phyloP scores from a whole-genome alignment of 92 coral and sea anemone genomes.

The Actinernus sp. region DNA sequence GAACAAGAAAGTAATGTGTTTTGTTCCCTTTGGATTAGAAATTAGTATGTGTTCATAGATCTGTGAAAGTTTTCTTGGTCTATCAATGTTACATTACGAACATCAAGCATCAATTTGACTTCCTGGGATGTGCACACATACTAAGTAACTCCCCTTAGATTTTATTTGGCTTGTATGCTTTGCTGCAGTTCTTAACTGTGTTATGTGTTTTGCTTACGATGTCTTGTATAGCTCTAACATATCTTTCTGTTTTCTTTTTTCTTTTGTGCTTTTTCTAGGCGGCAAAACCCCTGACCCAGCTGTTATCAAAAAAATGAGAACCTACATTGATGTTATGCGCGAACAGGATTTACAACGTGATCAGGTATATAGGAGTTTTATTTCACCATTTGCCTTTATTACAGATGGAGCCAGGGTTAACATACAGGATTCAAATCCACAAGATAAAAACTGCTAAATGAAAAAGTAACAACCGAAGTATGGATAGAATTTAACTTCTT shows the following conservation, averaged over 20 bases:
- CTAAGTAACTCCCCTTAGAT: not conserved
- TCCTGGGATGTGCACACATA: constrained; percentile 3
- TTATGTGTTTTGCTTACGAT: no score
- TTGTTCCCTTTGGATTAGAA: no score
- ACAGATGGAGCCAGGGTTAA: no score
- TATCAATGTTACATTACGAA: constrained; percentile 25
- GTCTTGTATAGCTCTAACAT: no score
- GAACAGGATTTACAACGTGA: constrained; percentile 84
- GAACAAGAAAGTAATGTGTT: no score
- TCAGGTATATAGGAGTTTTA: constrained; percentile 53
- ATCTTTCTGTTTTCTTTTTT: constrained; percentile 38
- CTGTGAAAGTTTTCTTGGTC: constrained; percentile 8
- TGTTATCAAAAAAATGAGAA: constrained; percentile 57
- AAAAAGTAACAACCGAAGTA: no score
- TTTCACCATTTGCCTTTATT: not conserved
- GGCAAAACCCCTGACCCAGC: constrained; percentile 96
- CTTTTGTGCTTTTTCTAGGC: constrained; percentile 78
- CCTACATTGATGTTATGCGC: constrained; percentile 83
- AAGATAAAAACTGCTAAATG: no score
- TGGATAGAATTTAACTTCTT: no score
- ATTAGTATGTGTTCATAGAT: no score
- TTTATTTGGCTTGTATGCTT: constrained; percentile 3
- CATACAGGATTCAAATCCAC: no score
- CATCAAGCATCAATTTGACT: constrained; percentile 1
- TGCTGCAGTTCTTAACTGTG: no score